Evolutionary conservation across 2,113 vertebrate genomes (phyloP), one percentile per base, ranked within the genome.

Genomic region (Microcebus griseorufus): DNA sequence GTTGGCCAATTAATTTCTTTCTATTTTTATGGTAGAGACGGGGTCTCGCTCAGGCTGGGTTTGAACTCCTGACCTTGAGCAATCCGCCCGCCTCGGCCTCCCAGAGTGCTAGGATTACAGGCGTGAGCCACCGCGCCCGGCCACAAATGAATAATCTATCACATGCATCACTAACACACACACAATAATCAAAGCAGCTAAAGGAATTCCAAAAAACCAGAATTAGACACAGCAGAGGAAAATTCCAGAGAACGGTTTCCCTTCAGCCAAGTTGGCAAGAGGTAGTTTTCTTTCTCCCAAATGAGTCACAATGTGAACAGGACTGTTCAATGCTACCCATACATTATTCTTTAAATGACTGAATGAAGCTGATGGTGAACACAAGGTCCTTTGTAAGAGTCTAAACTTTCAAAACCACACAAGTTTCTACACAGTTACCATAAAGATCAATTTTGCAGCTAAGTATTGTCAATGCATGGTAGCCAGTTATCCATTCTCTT

Each of bases 181-280:
- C 55, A 42, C 13, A 79, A 67, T 87, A 80, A 42, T 39, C 39
- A 51, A 93, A 93, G 91, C 92, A 53, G 76, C 53, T 34, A n/a
- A n/a, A 34, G 70, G 58, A 4, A 42, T 69, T 18, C 27, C 51
- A 51, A 60, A 39, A 89, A 64, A 25, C 29, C 25, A 84, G 92
- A 89, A 90, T 48, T 18, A 86, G 90, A 93, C 6, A n/a, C 9
- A 70, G 78, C 48, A 11, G 32, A 73, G 51, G 53, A 90, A 78
- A 65, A 64, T 10, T 53, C 55, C 39, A 37, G 83, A 96, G 75
- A n/a, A 53, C 29, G n/a, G 34, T 5, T 34, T 83, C 58, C 69
- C 58, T 69, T 7, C 18, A 85, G 65, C 25, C 29, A 58, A 5
- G 29, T 0, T 79, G 58, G 34, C 2, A 32, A 51, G 34, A 72